Percentiles rank a stretch among this genome's conserved stretches.
These are phyloP conservation scores for Empis stercorea DNA, from an alignment of 2,888 invertebrate species.

Conservation along the genomic window DNA sequence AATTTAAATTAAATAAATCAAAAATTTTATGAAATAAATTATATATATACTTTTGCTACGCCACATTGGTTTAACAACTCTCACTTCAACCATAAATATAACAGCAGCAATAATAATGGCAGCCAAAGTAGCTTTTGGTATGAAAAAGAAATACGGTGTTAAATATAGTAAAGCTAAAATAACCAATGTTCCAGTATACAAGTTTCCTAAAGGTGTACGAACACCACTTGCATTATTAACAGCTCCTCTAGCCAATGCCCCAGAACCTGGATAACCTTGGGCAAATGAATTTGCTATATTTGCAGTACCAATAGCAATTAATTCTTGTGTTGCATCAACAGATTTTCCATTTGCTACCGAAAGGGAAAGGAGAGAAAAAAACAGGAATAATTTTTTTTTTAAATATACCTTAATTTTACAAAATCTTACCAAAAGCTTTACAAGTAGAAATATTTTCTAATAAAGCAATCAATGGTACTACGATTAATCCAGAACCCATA, in stretches of 20 bases:
- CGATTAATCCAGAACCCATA: conserved; percentile 71
- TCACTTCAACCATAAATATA: conserved; percentile 80
- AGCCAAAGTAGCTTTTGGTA: conserved; percentile 74
- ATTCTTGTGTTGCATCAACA: conserved; percentile 83
- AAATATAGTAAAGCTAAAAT: conserved; percentile 73
- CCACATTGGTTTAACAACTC: conserved; percentile 80
- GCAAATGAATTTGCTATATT: conserved; percentile 79
- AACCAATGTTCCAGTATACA: conserved; percentile 72
- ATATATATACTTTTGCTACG: conserved; percentile 63
- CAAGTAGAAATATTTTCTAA: conserved; percentile 87
- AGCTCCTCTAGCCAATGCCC: conserved; percentile 72
- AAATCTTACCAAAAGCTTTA: conserved; percentile 46
- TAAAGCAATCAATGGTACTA: conserved; percentile 75
- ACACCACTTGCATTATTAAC: conserved; percentile 85
- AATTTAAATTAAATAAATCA: not conserved
- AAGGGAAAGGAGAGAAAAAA: no score
- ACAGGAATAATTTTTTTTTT: no score
- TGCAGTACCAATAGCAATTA: conserved; percentile 66
- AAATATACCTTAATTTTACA: not conserved
- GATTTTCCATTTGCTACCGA: conserved; percentile 55
- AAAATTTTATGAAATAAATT: not conserved
- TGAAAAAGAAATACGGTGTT: conserved; percentile 77
- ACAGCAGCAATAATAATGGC: conserved; percentile 88
- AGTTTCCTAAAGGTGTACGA: conserved; percentile 67
- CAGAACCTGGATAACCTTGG: conserved; percentile 69